Conservation (phyloP, 1,140 invertebrate species). For the Drosophila ficusphila region DNA sequence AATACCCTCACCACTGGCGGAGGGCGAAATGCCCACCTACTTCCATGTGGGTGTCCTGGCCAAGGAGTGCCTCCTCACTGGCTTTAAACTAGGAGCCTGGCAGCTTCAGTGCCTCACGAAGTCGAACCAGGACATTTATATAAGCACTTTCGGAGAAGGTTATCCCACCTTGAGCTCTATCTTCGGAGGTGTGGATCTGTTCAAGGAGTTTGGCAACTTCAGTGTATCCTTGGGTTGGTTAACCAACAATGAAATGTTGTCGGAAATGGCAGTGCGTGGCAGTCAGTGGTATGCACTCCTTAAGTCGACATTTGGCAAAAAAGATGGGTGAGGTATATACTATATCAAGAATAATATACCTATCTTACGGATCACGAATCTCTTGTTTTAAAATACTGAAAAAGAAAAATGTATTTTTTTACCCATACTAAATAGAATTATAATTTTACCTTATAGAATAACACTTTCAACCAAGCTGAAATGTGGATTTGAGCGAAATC, state of each 20-base stretch:
- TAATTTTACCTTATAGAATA: not conserved
- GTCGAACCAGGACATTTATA: not conserved
- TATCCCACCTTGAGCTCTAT: constrained; percentile 5
- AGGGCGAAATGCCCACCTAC: constrained; percentile 21
- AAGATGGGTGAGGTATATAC: constrained; percentile 15
- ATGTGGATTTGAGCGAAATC: constrained; percentile 19
- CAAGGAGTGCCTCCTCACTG: constrained; percentile 33
- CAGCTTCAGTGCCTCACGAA: constrained; percentile 20
- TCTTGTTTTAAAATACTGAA: too few relatives aligned
- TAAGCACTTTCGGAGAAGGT: constrained; percentile 24
- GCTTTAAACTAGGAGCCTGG: constrained; percentile 48
- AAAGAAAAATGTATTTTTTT: too few relatives aligned
- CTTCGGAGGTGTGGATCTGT: constrained; percentile 34
- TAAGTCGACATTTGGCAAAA: not conserved
- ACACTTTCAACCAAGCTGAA: not conserved
- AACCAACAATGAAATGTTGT: not conserved
- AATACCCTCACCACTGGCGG: not conserved
- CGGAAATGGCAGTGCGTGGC: not conserved
- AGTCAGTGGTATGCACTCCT: not conserved
- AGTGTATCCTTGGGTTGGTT: constrained; percentile 23
- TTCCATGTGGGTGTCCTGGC: constrained; percentile 47
- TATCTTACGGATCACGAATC: too few relatives aligned
- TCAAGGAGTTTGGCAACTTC: constrained; percentile 8
- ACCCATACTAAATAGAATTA: too few relatives aligned
- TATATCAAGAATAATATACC: too few relatives aligned